phyloP scores from a whole-genome alignment of 23 tunicate species.

The Styela plicata region DNA sequence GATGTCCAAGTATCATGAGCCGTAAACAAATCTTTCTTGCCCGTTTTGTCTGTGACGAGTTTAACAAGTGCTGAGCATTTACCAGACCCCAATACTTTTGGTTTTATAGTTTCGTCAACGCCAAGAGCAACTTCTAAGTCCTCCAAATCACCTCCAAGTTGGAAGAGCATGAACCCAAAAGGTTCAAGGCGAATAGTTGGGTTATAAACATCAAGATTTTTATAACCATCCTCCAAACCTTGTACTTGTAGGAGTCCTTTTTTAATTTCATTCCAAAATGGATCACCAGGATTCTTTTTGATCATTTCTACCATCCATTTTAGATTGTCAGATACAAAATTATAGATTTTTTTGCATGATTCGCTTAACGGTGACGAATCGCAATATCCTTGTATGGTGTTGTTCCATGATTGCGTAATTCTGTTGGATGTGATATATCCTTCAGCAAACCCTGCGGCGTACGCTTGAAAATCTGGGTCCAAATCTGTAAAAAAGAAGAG shows the following conservation, averaged over 20 bases:
- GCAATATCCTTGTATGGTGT: conserved; percentile 16
- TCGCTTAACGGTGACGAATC: conserved; percentile 19
- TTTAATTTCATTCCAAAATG: conserved; percentile 44
- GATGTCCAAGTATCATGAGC: conserved; percentile 52
- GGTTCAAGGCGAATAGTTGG: conserved; percentile 44
- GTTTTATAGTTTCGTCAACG: background rate
- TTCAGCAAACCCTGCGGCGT: conserved; percentile 52
- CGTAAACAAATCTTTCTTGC: conserved; percentile 23
- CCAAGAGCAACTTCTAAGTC: conserved; percentile 29
- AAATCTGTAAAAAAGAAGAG: background rate
- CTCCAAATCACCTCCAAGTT: conserved; percentile 38
- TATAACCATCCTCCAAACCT: conserved; percentile 53
- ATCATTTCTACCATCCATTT: conserved; percentile 35
- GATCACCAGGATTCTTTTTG: conserved; percentile 21
- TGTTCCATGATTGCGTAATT: conserved; percentile 32
- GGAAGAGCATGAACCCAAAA: conserved; percentile 39
- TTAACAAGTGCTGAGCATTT: conserved; percentile 51
- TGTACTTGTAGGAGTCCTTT: conserved; percentile 38
- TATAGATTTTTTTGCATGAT: conserved; percentile 20
- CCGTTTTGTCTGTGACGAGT: conserved; percentile 24
- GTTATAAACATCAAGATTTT: conserved; percentile 5
- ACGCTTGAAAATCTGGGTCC: conserved; percentile 33
- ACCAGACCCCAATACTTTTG: conserved; percentile 28
- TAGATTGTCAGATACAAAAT: conserved; percentile 23
- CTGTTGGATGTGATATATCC: conserved; percentile 25